Percentiles rank a stretch among this genome's conserved stretches.
Conservation (phyloP, 2,797 vertebrate genomes). For the Chaetodon trifasciatus region DNA sequence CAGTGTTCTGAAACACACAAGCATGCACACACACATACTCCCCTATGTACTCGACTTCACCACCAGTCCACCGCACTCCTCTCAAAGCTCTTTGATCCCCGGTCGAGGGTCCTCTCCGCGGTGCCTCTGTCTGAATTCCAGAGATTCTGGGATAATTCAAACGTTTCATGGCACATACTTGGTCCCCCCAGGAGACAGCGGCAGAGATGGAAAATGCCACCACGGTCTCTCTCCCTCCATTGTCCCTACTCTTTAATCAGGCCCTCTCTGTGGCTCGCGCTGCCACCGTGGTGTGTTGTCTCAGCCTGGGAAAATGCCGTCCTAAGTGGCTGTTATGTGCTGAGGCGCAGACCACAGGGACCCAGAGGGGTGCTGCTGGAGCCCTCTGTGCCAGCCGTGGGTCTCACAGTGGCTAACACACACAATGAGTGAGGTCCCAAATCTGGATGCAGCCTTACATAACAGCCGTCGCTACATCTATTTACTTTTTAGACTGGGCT, state of each 20-base stretch:
- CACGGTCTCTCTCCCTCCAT: constrained; percentile 83
- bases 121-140: constrained; percentile 87
- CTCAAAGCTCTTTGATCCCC: constrained; percentile 84
- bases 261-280: constrained; percentile 80
- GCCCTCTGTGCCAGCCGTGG: constrained; percentile 79
- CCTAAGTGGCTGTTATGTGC: constrained; percentile 82
- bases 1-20: constrained; percentile 45
- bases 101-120: constrained; percentile 83
- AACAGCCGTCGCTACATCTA: constrained; percentile 62
- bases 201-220: constrained; percentile 85
- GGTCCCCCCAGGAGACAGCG: constrained; percentile 81
- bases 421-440: constrained; percentile 72
- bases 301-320: constrained; percentile 87
- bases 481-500: constrained; percentile 61
- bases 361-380: constrained; percentile 77
- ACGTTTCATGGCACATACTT: constrained; percentile 85
- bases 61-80: constrained; percentile 80
- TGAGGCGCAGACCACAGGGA: constrained; percentile 79
- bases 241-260: constrained; percentile 89
- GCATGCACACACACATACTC: constrained; percentile 46
- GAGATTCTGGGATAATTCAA: constrained; percentile 88
- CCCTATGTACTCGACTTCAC: constrained; percentile 72
- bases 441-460: constrained; percentile 67
- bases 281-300: constrained; percentile 86
- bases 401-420: constrained; percentile 74